Evolutionary conservation across 2,888 invertebrate species (phyloP).

Genomic region (Cataglyphis rosenhaueri): DNA sequence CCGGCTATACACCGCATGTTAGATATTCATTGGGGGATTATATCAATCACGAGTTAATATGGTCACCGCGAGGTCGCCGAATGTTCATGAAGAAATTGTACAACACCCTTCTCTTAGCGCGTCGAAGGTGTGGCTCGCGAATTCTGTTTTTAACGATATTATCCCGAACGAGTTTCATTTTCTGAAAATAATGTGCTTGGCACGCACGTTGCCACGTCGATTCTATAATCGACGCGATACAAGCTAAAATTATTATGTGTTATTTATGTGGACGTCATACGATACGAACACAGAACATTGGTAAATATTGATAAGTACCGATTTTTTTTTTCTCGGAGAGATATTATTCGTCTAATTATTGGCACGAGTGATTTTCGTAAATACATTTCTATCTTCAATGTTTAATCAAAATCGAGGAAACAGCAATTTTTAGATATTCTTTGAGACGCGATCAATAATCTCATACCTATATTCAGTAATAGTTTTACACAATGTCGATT

Average conservation of each 20-base stretch:
- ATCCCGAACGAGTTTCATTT: constrained; percentile 10
- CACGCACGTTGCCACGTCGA: constrained; percentile 12
- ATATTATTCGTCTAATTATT: constrained; percentile 10
- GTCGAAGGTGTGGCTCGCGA: background rate
- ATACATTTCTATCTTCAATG: background rate
- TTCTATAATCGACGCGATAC: constrained; percentile 36
- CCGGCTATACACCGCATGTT: background rate
- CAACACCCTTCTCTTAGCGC: background rate
- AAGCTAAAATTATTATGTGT: constrained; percentile 35
- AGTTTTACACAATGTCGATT: constrained; percentile 5
- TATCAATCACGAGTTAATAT: constrained; percentile 12
- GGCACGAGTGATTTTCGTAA: constrained; percentile 1
- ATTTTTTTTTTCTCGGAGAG: background rate
- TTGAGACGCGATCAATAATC: constrained; percentile 13
- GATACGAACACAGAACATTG: background rate
- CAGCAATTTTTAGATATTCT: background rate
- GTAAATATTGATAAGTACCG: constrained; percentile 15
- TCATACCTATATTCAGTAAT: background rate
- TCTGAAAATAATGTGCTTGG: constrained; percentile 16
- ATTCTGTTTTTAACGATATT: constrained; percentile 33
- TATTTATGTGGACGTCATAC: constrained; percentile 39
- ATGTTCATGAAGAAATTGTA: background rate
- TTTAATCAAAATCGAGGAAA: constrained; percentile 9
- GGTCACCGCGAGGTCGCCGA: background rate
- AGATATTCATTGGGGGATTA: constrained; percentile 20